Evolutionary conservation across 2,888 invertebrate species (phyloP), one percentile per base, ranked within the genome.

Genomic region (Apamea epomidion): DNA sequence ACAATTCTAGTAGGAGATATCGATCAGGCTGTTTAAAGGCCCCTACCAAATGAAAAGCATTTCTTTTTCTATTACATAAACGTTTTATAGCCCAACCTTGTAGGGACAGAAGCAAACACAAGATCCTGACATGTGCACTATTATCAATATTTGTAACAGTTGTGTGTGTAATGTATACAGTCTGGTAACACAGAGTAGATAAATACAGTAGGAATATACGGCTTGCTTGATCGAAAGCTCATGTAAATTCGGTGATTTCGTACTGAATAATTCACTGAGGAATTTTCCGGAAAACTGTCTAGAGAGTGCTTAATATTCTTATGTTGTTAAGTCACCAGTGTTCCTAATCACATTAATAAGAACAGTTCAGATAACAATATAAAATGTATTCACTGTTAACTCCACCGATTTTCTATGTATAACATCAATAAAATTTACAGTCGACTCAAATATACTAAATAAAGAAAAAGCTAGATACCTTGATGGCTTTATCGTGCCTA

Each of bases 111-210:
- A 78, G 73, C 79, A 84, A 86, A 86, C 78, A 80, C 51, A 58
- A 60, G 62, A 75, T 87, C 83, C 85, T 80, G 62, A 69, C 85
- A 77, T 80, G 87, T 74, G 81, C 78, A 74, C 75, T 81, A 75
- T 83, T 81, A 74, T 85, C 88, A 89, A 89, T 89, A 89, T 89
- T 88, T 88, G 87, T 88, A 84, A 86, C 90, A 84, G 87, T 85
- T 81, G 51, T 81, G 51, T 85, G 80, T 74, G 74, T 80, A 74
- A 62, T 29, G 18, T 67, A 29, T 75, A 75, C 16, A 42, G 21
- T 2, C 21, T 73, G 6, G 32, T 25, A 67, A 71, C 79, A 79
- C 16, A 70, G 79, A 51, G 65, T 74, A 76, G n/a, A 10, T n/a
- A 37, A 0, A 29, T 54, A 10, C 68, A 72, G 80, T 29, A 68